Base-by-base conservation (phyloP, 2,888 invertebrate species). In the Aelia acuminata region DNA sequence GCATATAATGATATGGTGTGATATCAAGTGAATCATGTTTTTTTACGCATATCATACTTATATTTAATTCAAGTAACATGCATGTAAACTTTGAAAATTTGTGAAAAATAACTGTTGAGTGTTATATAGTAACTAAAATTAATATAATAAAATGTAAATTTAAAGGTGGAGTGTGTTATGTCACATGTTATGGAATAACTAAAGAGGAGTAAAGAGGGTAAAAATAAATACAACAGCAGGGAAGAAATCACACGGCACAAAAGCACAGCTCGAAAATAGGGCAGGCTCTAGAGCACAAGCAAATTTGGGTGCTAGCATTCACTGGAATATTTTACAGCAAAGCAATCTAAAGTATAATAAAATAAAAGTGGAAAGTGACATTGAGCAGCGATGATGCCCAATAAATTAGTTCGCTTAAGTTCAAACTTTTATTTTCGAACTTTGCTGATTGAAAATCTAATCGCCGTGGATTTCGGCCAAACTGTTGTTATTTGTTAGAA, bases 371-470 rank as follows among this genome's bases (percentile, higher is more conserved):
- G 87, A 80, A 87, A 75, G 89, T 87, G 88, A 88, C 89, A 87
- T 90, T 89, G 89, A 90, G 90, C 90, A 89, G 86, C 89, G 70
- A 89, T 84, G 92, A 92, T 92, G 92, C 93, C 93, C 93, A 93
- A 93, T 92, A 93, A 92, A 91, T 90, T 90, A 91, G 90, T 91
- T 91, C 91, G 91, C 90, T 88, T 84, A 70, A 39, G 39, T 87
- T 88, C 48, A 87, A 53, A 89, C 50, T 88, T 35, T 84, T 88
- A 89, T 89, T 91, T 91, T 91, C 92, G 93, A 93, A 93, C 93
- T 93, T 92, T 93, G 93, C 93, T 93, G 92, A 92, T 92, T 70
- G 43, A 91, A 88, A 89, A 87, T 88, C 75, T 88, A 89, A 89
- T 90, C 88, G 89, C 90, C 88, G 85, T 85, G 85, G 49, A 85